Evolutionary conservation across 2,113 vertebrate species (phyloP).

Genomic region (Todiramphus saurophagus): DNA sequence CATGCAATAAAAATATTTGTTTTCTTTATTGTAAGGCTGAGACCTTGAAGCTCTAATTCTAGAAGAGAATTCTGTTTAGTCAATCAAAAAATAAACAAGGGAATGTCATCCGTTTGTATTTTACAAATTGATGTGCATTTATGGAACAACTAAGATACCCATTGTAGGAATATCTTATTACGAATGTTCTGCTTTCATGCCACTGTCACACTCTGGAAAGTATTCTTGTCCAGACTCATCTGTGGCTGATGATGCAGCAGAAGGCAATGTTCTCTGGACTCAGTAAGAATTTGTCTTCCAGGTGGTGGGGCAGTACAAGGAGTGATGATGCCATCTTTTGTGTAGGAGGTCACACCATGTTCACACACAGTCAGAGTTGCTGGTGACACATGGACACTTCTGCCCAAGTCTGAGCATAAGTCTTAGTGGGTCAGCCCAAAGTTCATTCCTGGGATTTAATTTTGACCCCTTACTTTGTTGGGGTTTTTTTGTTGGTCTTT

Average conservation of each 20-base stretch:
- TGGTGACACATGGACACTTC: neutral
- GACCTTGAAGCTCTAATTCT: neutral
- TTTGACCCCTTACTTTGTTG: neutral
- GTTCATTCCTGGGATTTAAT: neutral
- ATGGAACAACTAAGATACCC: neutral
- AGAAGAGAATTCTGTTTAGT: neutral
- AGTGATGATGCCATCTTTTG: neutral
- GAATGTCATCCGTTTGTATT: neutral
- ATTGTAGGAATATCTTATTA: neutral
- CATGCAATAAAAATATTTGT: conserved; percentile 13
- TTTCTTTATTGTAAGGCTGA: neutral
- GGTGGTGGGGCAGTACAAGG: neutral
- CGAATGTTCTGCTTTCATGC: neutral
- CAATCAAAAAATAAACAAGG: neutral
- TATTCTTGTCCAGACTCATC: neutral
- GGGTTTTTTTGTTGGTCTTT: neutral
- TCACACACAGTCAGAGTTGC: neutral
- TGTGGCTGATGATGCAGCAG: neutral
- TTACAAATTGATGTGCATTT: neutral
- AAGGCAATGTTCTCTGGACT: conserved; percentile 9
- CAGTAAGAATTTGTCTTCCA: neutral
- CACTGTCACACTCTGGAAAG: neutral
- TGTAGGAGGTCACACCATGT: neutral
- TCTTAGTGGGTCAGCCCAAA: neutral
- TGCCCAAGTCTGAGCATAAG: neutral